These are phyloP conservation scores for Campoplex nolae DNA, from an alignment of 2,888 invertebrate species.

Conservation along the genomic window DNA sequence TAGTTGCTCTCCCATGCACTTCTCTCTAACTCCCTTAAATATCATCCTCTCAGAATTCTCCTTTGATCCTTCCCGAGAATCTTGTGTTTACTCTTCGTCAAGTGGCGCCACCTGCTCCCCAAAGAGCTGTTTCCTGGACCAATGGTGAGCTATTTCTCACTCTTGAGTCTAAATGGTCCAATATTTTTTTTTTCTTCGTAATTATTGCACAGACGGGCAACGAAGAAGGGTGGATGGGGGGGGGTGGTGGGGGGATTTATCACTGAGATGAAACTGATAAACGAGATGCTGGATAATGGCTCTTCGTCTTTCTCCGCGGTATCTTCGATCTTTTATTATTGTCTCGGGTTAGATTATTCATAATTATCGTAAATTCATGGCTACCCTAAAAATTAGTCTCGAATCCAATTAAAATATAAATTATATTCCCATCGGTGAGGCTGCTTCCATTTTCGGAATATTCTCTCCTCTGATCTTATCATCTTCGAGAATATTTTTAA, in stretches of 20 bases:
- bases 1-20: neutral
- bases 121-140: neutral
- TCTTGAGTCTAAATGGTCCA: neutral
- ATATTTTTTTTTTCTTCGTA: conserved; percentile 26
- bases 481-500: neutral
- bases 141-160: neutral
- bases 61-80: neutral
- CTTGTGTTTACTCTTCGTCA: conserved; percentile 47
- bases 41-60: neutral
- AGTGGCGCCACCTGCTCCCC: conserved; percentile 38
- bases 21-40: neutral
- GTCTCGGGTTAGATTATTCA: neutral
- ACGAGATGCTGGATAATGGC: conserved; percentile 1
- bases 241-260: conserved; percentile 1
- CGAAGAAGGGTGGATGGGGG: too few relatives aligned
- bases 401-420: neutral
- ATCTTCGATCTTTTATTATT: conserved; percentile 27
- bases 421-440: neutral
- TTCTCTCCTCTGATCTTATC: neutral
- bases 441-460: neutral
- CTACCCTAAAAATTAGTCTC: neutral
- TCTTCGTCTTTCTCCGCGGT: conserved; percentile 1
- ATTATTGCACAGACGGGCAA: neutral
- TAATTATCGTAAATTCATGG: neutral
- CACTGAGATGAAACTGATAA: conserved; percentile 24